Conservation (phyloP, 2,797 vertebrate genomes). For the Accipiter minullus region DNA sequence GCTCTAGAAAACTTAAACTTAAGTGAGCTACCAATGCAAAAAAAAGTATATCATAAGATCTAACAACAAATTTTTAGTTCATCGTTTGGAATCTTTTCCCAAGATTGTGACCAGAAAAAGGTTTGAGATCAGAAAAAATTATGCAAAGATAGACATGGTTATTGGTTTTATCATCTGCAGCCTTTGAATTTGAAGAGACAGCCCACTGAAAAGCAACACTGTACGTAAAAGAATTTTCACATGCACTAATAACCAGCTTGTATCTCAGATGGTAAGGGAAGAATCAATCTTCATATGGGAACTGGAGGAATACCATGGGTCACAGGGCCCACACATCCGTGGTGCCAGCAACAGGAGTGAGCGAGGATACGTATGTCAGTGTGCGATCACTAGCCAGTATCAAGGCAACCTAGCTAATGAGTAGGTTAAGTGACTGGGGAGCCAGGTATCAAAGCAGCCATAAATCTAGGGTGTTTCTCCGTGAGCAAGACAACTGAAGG, state of each 20-base stretch:
- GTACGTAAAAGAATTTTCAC: background rate
- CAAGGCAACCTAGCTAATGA: background rate
- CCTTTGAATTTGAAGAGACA: background rate
- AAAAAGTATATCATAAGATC: background rate
- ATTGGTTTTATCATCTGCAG: background rate
- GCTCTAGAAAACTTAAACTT: background rate
- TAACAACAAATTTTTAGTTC: background rate
- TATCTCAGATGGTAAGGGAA: background rate
- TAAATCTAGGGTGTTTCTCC: background rate
- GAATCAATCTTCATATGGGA: background rate
- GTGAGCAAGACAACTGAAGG: background rate
- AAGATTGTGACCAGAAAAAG: background rate
- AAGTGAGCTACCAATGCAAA: background rate
- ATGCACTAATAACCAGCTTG: background rate
- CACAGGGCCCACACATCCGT: background rate
- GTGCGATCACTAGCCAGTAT: fast-evolving
- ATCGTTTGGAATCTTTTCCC: background rate
- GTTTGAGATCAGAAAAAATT: background rate
- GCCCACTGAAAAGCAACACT: background rate
- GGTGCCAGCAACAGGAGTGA: background rate
- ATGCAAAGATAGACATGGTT: background rate
- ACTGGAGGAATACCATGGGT: background rate
- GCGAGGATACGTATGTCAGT: fast-evolving
- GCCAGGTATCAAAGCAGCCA: background rate
- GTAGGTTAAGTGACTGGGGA: background rate